A percentile compares a stretch with the other conserved stretches of the same genome.
Evolutionary conservation across 2,888 invertebrate genomes (phyloP).

Genomic region (Orthosia gracilis): DNA sequence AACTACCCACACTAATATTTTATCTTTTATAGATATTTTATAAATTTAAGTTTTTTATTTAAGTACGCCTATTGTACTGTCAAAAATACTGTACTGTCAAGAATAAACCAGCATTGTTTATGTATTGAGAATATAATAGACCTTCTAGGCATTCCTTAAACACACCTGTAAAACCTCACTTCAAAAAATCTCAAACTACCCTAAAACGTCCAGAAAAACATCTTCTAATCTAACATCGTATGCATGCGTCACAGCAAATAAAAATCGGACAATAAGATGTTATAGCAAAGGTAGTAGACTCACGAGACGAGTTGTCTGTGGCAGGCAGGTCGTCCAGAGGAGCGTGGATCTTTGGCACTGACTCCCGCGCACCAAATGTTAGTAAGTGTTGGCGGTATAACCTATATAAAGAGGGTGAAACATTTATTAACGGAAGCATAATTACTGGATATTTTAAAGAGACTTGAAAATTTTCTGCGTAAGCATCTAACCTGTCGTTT

Average conservation of each 20-base stretch:
- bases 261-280: not conserved
- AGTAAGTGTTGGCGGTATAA: conserved; percentile 95
- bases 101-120: too few species aligned
- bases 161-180: not conserved
- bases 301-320: conserved; percentile 84
- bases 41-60: too few species aligned
- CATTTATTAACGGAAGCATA: not conserved
- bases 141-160: conserved; percentile 9
- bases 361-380: conserved; percentile 92
- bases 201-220: conserved; percentile 4
- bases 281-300: conserved; percentile 65
- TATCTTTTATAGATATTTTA: not conserved
- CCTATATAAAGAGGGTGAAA: conserved; percentile 70
- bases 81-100: too few species aligned
- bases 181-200: conserved; percentile 15
- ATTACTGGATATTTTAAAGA: too few species aligned
- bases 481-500: too few species aligned
- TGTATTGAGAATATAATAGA: not conserved
- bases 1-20: not conserved
- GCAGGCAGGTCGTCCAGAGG: conserved; percentile 83
- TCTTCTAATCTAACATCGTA: conserved; percentile 5
- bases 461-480: too few species aligned
- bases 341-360: conserved; percentile 84
- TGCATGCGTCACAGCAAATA: conserved; percentile 44
- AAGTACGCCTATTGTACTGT: too few species aligned